Evolutionary conservation across 2,888 invertebrate genomes (phyloP).

Genomic region (Lasioglossum leucozonium): DNA sequence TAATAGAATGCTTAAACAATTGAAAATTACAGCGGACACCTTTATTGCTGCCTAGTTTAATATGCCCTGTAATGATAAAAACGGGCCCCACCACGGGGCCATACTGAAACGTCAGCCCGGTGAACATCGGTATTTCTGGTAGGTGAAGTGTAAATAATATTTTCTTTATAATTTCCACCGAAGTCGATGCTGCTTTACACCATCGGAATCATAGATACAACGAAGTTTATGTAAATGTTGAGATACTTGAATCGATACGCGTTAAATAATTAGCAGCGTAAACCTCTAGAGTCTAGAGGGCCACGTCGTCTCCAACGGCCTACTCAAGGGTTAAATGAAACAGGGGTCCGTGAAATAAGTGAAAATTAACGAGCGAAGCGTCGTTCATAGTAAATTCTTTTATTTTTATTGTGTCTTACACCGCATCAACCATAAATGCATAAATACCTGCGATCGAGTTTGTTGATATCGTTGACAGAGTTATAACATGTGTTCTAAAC

Average conservation of each 20-base stretch:
- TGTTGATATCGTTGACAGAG: neutral
- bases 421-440: neutral
- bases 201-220: neutral
- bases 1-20: no score
- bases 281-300: neutral
- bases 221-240: neutral
- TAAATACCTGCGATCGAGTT: neutral
- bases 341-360: neutral
- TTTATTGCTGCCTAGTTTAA: no score
- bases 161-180: neutral
- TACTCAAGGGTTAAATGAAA: conserved; percentile 59
- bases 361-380: no score
- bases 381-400: neutral
- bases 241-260: neutral
- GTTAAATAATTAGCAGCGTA: neutral
- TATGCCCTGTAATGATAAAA: no score
- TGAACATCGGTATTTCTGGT: no score
- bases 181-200: neutral
- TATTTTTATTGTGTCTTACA: conserved; percentile 4
- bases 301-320: neutral
- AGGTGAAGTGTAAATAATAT: no score
- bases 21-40: no score
- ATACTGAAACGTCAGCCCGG: no score
- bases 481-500: neutral
- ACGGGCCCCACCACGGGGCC: no score